phyloP scores from a whole-genome alignment of 2,797 vertebrate species.

The Pseudochromis fuscus region DNA sequence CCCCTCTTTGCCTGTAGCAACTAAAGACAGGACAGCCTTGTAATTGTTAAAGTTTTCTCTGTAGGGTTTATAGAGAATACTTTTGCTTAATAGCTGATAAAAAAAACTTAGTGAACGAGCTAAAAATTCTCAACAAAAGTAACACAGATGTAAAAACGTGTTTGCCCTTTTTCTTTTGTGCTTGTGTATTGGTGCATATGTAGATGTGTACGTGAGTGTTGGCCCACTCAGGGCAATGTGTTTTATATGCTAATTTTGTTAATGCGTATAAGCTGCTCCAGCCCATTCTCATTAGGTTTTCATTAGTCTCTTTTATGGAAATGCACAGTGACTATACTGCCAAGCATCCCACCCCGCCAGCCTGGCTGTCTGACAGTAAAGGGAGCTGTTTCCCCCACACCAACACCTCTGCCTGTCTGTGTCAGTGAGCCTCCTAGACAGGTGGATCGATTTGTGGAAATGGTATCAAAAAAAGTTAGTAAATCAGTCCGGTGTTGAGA shows the following conservation, averaged over 20 bases:
- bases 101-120: not conserved
- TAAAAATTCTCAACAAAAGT: constrained; percentile 7
- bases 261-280: constrained; percentile 80
- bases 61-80: not conserved
- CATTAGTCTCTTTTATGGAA: constrained; percentile 82
- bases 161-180: constrained; percentile 25
- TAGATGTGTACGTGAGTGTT: constrained; percentile 37
- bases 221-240: constrained; percentile 66
- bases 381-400: constrained; percentile 40
- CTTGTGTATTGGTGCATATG: constrained; percentile 16
- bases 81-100: not conserved
- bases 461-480: constrained; percentile 18
- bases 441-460: constrained; percentile 10
- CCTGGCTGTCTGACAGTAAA: constrained; percentile 42
- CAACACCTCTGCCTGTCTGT: constrained; percentile 14
- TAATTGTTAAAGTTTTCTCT: constrained; percentile 5
- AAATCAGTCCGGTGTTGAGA: constrained; percentile 1
- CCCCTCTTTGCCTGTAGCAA: constrained; percentile 1
- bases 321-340: constrained; percentile 65
- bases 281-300: constrained; percentile 85
- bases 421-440: constrained; percentile 5
- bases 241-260: constrained; percentile 84
- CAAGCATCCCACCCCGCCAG: constrained; percentile 26
- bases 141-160: constrained; percentile 35
- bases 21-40: constrained; percentile 11